Conservation (phyloP, 2,113 vertebrate species). For the Poicephalus gulielmi region DNA sequence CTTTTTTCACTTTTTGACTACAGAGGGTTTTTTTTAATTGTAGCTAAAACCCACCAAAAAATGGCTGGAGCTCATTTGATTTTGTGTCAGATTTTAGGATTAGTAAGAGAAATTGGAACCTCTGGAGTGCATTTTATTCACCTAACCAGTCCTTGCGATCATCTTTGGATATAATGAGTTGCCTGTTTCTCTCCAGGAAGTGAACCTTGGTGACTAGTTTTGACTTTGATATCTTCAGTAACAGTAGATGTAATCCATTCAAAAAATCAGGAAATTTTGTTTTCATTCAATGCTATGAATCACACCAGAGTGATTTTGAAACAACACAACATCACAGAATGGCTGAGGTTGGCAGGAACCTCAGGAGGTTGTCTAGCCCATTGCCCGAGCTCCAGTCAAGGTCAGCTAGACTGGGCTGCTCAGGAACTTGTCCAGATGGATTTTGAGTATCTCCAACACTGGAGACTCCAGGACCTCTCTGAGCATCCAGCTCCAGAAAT, state of each 20-base stretch:
- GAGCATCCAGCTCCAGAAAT: neutral
- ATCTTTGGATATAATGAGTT: neutral
- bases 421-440: neutral
- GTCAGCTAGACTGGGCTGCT: neutral
- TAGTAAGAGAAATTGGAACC: neutral
- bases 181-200: neutral
- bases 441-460: neutral
- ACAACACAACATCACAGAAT: neutral
- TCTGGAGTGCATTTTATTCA: neutral
- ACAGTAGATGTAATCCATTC: neutral
- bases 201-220: neutral
- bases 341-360: neutral
- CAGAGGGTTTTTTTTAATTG: neutral
- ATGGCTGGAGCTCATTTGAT: neutral
- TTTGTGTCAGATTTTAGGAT: neutral
- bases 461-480: neutral
- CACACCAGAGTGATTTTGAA: neutral
- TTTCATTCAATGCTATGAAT: neutral
- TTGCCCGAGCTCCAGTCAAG: neutral
- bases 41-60: neutral
- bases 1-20: neutral
- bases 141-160: neutral
- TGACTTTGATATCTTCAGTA: neutral
- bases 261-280: neutral
- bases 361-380: neutral